Percentiles rank a stretch among this genome's conserved stretches.
Conservation (phyloP, 2,888 invertebrate species). For the Diaprepes abbreviatus region DNA sequence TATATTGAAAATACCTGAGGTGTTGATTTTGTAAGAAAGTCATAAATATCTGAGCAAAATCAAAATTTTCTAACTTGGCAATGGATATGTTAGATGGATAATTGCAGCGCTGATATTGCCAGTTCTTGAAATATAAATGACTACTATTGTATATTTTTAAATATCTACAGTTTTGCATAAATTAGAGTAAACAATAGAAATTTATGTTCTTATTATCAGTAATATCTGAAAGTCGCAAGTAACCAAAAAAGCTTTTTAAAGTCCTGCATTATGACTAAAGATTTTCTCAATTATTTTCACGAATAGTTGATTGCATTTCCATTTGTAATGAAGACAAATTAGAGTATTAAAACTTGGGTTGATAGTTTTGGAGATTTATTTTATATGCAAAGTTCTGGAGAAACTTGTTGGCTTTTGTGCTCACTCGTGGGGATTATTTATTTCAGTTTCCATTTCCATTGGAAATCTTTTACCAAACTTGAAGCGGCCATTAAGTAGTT, state of each 20-base stretch:
- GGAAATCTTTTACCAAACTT: conserved; percentile 18
- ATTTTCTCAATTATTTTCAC: conserved; percentile 57
- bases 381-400: conserved; percentile 54
- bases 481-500: conserved; percentile 1
- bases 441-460: conserved; percentile 34
- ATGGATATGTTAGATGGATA: too few species aligned
- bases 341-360: conserved; percentile 56
- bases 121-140: too few species aligned
- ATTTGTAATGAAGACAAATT: conserved; percentile 62
- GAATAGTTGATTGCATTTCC: conserved; percentile 61
- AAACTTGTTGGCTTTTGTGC: conserved; percentile 56
- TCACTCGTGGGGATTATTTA: conserved; percentile 44
- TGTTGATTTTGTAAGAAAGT: too few species aligned
- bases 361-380: conserved; percentile 59
- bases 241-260: conserved; percentile 54
- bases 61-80: too few species aligned
- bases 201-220: too few species aligned
- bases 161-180: too few species aligned
- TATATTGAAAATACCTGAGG: too few species aligned
- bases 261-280: conserved; percentile 48
- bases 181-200: too few species aligned
- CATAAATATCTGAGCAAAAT: too few species aligned
- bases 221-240: too few species aligned
- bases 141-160: too few species aligned
- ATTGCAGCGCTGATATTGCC: too few species aligned